These are phyloP conservation scores for Meloidogyne exigua DNA, from an alignment of 1,140 invertebrate genomes.

Conservation along the genomic window DNA sequence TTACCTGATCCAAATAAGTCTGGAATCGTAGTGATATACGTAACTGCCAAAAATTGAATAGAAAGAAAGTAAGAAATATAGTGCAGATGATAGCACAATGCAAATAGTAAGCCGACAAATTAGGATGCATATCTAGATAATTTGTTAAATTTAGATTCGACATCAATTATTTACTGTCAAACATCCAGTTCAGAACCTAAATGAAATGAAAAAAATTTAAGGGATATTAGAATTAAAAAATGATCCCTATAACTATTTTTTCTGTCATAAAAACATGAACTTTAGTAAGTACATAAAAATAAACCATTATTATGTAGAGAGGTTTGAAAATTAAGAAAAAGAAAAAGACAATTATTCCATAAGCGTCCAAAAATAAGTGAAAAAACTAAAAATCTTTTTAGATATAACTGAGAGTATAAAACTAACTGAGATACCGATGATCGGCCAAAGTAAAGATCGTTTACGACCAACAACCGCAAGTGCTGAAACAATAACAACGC, in stretches of 20 bases:
- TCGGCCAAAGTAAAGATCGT: conserved; percentile 29
- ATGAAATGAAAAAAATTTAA: background rate
- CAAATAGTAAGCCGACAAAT: conserved; percentile 36
- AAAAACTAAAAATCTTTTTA: conserved; percentile 34
- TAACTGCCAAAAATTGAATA: conserved; percentile 44
- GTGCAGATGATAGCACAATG: conserved; percentile 29
- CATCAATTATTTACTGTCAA: conserved; percentile 41
- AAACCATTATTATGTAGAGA: conserved; percentile 48
- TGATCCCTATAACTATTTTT: too few species aligned
- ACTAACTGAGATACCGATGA: conserved; percentile 43
- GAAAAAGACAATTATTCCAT: conserved; percentile 36
- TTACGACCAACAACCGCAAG: conserved; percentile 6
- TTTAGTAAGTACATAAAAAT: background rate
- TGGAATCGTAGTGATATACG: conserved; percentile 22
- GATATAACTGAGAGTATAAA: background rate
- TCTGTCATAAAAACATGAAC: background rate
- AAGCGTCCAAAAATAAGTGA: conserved; percentile 39
- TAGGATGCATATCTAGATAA: conserved; percentile 35
- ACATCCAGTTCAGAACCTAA: conserved; percentile 41
- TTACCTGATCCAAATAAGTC: conserved; percentile 11
- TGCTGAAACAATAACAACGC: background rate
- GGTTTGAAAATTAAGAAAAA: conserved; percentile 49
- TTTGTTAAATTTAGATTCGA: background rate
- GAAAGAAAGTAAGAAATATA: conserved; percentile 33
- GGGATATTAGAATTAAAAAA: too few species aligned